phyloP scores from a whole-genome alignment of 92 coral and sea anemone genomes.

The Phenganax subtilis region DNA sequence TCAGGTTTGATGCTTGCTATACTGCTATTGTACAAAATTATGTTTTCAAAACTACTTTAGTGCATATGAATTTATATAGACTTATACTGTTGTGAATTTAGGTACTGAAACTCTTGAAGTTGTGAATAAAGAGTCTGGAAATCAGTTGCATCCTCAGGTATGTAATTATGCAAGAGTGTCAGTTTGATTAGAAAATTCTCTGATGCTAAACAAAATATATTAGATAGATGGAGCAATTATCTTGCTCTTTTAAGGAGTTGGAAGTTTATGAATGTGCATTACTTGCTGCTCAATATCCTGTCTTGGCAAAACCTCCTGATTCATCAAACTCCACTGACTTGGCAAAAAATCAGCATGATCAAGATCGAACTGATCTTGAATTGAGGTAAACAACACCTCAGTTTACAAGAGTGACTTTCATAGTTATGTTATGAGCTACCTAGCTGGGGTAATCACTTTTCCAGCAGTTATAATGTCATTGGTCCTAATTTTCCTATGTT shows the following conservation, averaged over 20 bases:
- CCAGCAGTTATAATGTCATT: no score
- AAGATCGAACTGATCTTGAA: neutral
- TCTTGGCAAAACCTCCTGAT: slow-evolving; percentile 1
- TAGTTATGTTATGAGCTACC: neutral
- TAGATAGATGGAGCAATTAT: neutral
- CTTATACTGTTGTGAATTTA: neutral
- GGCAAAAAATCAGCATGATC: neutral
- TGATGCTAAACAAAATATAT: no score
- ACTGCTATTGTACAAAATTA: no score
- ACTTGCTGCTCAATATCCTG: slow-evolving; percentile 32
- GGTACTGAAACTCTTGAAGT: slow-evolving; percentile 19
- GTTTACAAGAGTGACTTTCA: neutral
- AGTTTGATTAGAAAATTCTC: neutral
- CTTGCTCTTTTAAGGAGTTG: slow-evolving; percentile 3
- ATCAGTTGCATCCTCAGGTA: slow-evolving; percentile 34
- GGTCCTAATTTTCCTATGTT: neutral
- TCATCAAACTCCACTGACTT: neutral
- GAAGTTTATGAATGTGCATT: slow-evolving; percentile 27
- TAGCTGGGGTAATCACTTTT: neutral
- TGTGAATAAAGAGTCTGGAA: slow-evolving; percentile 18
- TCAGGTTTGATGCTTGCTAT: neutral
- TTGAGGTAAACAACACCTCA: neutral
- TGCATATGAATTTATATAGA: neutral
- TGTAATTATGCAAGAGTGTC: neutral
- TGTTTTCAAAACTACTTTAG: no score